Base-by-base conservation (phyloP, 2,888 invertebrate species). In the Sialis fuliginosa region DNA sequence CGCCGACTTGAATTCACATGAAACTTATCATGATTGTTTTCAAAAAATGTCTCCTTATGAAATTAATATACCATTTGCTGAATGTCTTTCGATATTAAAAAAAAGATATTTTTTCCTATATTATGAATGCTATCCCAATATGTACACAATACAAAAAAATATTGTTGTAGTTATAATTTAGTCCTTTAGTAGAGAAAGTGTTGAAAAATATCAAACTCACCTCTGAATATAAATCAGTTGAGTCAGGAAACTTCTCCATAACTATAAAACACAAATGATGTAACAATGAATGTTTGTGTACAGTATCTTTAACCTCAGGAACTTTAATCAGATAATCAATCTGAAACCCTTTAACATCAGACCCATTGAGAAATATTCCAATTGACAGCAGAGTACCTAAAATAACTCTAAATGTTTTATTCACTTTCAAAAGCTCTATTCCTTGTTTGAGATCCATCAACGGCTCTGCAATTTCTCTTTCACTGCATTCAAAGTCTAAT, bases 401-500 rank as follows among this genome's bases (percentile, higher is more conserved):
- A 60, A 98, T 93, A 51, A 85, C 85, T 64, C 88, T 83, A 70
- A 99, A 96, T 34, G 97, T 98, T 67, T 83, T 84, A 68, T 93
- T 96, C 51, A 77, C 75, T 66, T 84, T 84, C 53, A 98, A 69
- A 50, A 90, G 79, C 65, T 92, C 91, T 62, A 96, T 84, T 50
- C 96, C 97, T 64, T 90, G 87, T 70, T 98, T 98, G 56, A 98
- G 70, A 70, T 98, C 98, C 92, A 95, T 93, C 57, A 98, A 69
- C 41, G 97, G 96, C 68, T 99, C 98, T 46, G 95, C 93, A 60
- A 98, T 88, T 78, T 98, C 98, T 80, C 90, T 75, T 70, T 98
- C 97, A 57, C 89, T 81, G 65, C 86, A 87, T 66, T 97, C 97
- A 68, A 95, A 98, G 69, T 99, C 98, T 54, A 98, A 70, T 64